A percentile compares a stretch with the other conserved stretches of the same genome.
These are phyloP conservation scores for Rhynchotus rufescens DNA, from an alignment of 2,797 vertebrate species.

Conservation along the genomic window DNA sequence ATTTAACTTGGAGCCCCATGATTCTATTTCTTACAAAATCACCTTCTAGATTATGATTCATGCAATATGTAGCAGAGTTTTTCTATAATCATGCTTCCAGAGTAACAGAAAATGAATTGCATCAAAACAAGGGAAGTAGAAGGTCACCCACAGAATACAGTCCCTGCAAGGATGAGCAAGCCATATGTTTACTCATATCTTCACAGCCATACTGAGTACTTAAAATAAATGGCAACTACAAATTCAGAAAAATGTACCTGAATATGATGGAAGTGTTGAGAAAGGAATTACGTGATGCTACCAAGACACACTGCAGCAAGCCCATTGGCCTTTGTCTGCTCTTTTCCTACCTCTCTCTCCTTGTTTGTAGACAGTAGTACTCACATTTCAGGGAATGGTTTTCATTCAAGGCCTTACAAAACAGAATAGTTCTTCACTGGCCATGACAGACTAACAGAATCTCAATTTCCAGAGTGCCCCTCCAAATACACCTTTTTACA, in stretches of 20 bases:
- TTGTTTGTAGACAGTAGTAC: neutral
- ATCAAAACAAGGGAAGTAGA: conserved; percentile 17
- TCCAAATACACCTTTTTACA: conserved; percentile 46
- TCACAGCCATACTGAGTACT: neutral
- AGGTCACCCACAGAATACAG: neutral
- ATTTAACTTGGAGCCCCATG: neutral
- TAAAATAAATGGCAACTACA: neutral
- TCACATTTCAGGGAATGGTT: neutral
- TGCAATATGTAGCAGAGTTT: neutral
- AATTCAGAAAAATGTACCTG: neutral
- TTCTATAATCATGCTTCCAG: neutral
- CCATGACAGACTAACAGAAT: conserved; percentile 37
- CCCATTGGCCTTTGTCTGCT: neutral
- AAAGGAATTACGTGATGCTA: neutral
- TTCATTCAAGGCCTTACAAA: conserved; percentile 67
- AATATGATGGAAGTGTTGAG: neutral
- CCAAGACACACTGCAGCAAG: neutral
- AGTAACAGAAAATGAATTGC: neutral
- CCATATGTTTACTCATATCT: neutral
- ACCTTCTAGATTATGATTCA: neutral
- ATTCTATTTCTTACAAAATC: neutral
- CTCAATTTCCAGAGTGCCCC: conserved; percentile 66
- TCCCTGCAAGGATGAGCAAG: neutral
- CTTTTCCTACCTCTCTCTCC: neutral
- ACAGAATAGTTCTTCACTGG: conserved; percentile 65